Base-by-base conservation (phyloP, 2,113 vertebrate species). In the Motacilla tschutschensis region DNA sequence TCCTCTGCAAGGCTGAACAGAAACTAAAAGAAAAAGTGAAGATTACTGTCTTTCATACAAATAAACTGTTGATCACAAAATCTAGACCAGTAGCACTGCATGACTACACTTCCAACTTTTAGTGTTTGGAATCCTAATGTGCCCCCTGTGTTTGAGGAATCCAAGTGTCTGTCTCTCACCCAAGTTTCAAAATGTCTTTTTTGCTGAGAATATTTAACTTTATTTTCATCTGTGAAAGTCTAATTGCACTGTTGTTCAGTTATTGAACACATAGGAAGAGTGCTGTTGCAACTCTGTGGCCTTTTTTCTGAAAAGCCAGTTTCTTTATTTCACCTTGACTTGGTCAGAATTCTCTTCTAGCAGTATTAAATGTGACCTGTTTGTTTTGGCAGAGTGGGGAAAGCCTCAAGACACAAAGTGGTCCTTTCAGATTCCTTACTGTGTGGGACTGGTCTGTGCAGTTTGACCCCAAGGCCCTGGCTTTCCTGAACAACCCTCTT, bases 401-500 rank as follows among this genome's bases (percentile, higher is more conserved):
- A 92, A 95, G 88, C 82, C 93, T 88, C 48, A 92, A 95, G 33
- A 69, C 94, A 96, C 97, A 98, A 95, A 97, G 96, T 25, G 86
- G 95, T 73, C 93, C 96, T 95, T 97, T 98, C 97, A 97, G 74
- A 75, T 98, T 97, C 87, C 97, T 97, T 59, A 94, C 97, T 5
- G 98, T 98, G 90, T 98, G 98, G 98, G 98, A 98, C 64, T 98
- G 98, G 98, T 98, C 98, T 64, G 96, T 98, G 51, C 98, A 98
- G 96, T 98, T 98, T 96, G 97, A 98, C 94, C 79, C 93, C 71
- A 97, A 97, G 85, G 98, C 98, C 33, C 97, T 98, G 94, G 97
- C 90, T n/a, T 95, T 98, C 85, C 97, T 98, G 84, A 97, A 93
- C 92, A 98, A 98, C 96, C 98, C 98, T 89, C 93, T 98, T 87